Base-by-base conservation (phyloP, 2,113 vertebrate genomes). In the Microtus richardsoni region DNA sequence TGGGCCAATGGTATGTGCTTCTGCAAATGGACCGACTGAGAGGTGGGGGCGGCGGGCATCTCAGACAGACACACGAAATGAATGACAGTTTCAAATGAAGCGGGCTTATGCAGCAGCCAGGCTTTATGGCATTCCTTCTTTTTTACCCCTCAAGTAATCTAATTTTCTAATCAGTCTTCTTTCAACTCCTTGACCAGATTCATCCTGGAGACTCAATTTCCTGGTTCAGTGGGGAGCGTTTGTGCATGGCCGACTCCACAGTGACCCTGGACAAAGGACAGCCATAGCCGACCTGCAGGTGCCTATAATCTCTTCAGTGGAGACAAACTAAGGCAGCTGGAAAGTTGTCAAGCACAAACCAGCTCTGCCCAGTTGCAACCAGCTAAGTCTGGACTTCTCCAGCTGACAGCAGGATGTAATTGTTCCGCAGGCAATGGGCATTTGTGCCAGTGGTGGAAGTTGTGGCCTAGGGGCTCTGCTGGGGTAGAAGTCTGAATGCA, bases 101-200 rank as follows among this genome's bases (percentile, higher is more conserved):
- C 36, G 11, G 66, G 33, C 7, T 71, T n/a, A 62, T 16, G 80
- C 52, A 70, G 66, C 17, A 94, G 62, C 30, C 49, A 2, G 92
- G 62, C 66, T 71, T 80, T 28, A 79, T 5, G 47, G 30, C 82
- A 80, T 89, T 96, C 73, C 80, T 96, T 97, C 98, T 96, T 92
- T 92, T 78, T 47, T 17, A 30, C 66, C 66, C 68, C 7, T 16
- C 41, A 83, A 78, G 87, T 96, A 96, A 97, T 95, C 75, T 96
- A 71, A 96, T 97, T 97, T 98, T 98, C 79, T 94, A 19, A 70
- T 96, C 75, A 44, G 7, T 36, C 80, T 97, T 77, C 84, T 97
- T 87, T 94, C 68, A 96, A 68, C 52, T 93, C 47, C 86, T 93
- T 87, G 75, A 96, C 85, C 77, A 88, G 90, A 96, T 88, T n/a